Evolutionary conservation across 1,140 invertebrate species (phyloP).

Genomic region (Tetraneura akinire): DNA sequence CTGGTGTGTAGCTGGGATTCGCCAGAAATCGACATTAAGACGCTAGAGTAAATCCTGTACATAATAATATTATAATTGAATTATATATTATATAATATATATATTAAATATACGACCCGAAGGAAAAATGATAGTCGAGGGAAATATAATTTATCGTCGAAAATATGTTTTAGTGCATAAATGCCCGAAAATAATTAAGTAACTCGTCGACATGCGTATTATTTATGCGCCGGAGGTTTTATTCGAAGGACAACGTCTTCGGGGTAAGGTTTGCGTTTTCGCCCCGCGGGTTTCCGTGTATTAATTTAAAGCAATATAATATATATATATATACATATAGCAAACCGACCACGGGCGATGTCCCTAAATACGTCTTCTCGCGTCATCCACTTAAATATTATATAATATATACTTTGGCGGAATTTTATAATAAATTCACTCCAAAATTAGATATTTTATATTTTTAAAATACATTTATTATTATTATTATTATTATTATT

Average conservation of each 20-base stretch:
- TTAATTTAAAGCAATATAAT: conserved; percentile 41
- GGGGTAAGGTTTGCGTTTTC: neutral
- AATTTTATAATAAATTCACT: too few relatives aligned
- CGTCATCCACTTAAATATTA: conserved; percentile 29
- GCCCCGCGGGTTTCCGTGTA: conserved; percentile 6
- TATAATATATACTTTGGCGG: too few relatives aligned
- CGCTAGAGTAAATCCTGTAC: too few relatives aligned
- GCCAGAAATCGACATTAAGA: too few relatives aligned
- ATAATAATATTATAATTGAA: too few relatives aligned
- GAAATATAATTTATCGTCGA: neutral
- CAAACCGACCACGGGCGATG: neutral
- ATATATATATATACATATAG: neutral
- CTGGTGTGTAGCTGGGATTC: too few relatives aligned
- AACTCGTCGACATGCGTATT: neutral
- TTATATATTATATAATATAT: too few relatives aligned
- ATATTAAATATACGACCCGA: too few relatives aligned
- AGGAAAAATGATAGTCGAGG: neutral
- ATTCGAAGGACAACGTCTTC: conserved; percentile 6
- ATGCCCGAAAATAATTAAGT: conserved; percentile 3
- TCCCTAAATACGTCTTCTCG: neutral
- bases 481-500: too few relatives aligned
- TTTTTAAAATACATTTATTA: too few relatives aligned
- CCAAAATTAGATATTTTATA: too few relatives aligned
- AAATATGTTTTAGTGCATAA: neutral
- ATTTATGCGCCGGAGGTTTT: conserved; percentile 21